phyloP scores from a whole-genome alignment of 2,888 invertebrate species.

The Adelphocoris suturalis region DNA sequence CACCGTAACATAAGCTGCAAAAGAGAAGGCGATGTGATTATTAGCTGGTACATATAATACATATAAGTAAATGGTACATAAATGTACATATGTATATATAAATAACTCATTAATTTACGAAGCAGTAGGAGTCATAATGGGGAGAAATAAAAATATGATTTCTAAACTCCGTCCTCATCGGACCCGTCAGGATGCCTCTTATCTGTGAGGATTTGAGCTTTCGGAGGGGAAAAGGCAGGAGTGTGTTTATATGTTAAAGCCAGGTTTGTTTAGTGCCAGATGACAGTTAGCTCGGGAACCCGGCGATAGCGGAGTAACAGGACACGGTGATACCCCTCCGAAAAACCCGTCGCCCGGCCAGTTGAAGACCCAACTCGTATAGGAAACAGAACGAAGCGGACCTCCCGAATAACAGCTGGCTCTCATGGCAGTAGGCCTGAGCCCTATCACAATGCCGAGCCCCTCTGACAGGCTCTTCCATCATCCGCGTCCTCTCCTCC shows the following conservation, averaged over 20 bases:
- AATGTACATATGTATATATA: too few species aligned
- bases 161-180: not conserved
- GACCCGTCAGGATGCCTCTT: not conserved
- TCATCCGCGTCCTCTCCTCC: constrained; percentile 46
- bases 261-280: constrained; percentile 50
- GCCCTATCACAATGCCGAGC: constrained; percentile 44
- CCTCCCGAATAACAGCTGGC: constrained; percentile 58
- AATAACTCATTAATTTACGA: not conserved
- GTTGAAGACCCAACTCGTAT: constrained; percentile 9
- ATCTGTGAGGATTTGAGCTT: constrained; percentile 1
- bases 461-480: constrained; percentile 59
- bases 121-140: not conserved
- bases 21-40: too few species aligned
- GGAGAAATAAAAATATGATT: constrained; percentile 13
- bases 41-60: too few species aligned
- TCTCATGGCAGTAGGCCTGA: constrained; percentile 34
- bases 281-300: constrained; percentile 23
- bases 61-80: too few species aligned
- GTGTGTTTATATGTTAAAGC: constrained; percentile 38
- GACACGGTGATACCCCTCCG: not conserved
- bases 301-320: constrained; percentile 12
- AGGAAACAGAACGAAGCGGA: constrained; percentile 3
- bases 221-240: not conserved
- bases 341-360: not conserved
- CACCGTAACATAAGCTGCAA: too few species aligned